Conservation (phyloP, 1,140 invertebrate genomes). For the Centruroides vittatus region DNA sequence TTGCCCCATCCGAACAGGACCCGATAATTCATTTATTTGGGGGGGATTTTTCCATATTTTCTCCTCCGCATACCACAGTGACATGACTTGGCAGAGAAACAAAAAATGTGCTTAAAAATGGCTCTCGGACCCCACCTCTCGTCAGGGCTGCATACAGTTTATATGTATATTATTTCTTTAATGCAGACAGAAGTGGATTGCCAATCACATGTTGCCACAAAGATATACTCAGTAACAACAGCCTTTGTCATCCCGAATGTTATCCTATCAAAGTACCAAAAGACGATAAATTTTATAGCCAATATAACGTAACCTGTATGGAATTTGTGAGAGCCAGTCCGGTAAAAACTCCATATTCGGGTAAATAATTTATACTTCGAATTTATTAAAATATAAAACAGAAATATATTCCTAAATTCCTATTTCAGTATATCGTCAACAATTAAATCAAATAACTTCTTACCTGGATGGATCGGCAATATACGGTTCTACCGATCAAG, state of each 20-base stretch:
- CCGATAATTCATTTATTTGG: no score
- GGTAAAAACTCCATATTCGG: constrained; percentile 15
- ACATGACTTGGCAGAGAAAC: no score
- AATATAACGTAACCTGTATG: constrained; percentile 22
- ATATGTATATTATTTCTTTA: no score
- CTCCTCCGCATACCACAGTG: no score
- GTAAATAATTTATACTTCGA: no score
- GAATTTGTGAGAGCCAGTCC: constrained; percentile 24
- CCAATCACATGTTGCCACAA: not conserved
- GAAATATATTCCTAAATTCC: constrained; percentile 27
- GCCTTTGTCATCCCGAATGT: constrained; percentile 21
- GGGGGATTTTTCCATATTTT: no score
- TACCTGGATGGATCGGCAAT: constrained; percentile 94
- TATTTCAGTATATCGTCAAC: constrained; percentile 46
- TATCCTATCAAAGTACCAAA: constrained; percentile 24
- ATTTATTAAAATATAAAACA: no score
- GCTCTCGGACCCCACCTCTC: no score
- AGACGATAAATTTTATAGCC: constrained; percentile 21
- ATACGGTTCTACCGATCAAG: constrained; percentile 60
- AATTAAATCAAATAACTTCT: constrained; percentile 93
- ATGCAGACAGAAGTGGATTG: no score
- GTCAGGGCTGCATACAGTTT: no score
- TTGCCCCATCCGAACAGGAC: no score
- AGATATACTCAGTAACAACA: constrained; percentile 15
- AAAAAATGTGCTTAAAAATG: no score